Percentiles rank a stretch among this genome's conserved stretches.
Evolutionary conservation across 64 coral and sea anemone genomes (phyloP).

Genomic region (Stichodactyla mertensii): DNA sequence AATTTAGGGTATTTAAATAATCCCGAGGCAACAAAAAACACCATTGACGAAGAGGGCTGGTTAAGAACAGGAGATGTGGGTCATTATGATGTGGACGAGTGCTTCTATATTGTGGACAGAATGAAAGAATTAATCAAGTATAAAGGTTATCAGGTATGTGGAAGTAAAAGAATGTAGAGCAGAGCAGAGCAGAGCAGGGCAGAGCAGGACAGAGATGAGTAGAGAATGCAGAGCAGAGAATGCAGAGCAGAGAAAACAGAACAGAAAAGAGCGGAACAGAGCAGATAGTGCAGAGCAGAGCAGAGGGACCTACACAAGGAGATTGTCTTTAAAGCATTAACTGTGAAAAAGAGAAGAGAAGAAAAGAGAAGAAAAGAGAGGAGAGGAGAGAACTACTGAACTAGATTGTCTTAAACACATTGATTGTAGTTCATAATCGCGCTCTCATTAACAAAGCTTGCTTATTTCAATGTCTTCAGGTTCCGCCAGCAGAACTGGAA

Average conservation of each 20-base stretch:
- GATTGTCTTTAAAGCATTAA: no score
- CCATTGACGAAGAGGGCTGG: conserved; percentile 42
- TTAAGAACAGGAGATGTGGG: conserved; percentile 54
- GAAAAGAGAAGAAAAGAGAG: no score
- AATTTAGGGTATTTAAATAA: conserved; percentile 56
- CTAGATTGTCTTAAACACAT: no score
- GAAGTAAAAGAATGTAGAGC: neutral
- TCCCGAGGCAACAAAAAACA: conserved; percentile 37
- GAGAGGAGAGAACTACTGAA: no score
- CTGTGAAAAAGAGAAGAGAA: no score
- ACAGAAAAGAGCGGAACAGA: no score
- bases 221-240: no score
- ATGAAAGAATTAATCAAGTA: conserved; percentile 66
- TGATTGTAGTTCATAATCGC: no score
- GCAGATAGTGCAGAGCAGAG: no score
- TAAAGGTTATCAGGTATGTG: conserved; percentile 48
- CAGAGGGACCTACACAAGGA: no score
- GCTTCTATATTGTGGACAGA: conserved; percentile 49
- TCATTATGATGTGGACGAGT: conserved; percentile 47
- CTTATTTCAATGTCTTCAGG: conserved; percentile 11
- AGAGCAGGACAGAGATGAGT: neutral
- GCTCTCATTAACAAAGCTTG: neutral
- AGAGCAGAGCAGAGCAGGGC: neutral
- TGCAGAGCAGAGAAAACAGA: no score
- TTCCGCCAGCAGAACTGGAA: conserved; percentile 69